These are phyloP conservation scores for Diachasma alloeum DNA, from an alignment of 1,140 invertebrate species.

Conservation along the genomic window DNA sequence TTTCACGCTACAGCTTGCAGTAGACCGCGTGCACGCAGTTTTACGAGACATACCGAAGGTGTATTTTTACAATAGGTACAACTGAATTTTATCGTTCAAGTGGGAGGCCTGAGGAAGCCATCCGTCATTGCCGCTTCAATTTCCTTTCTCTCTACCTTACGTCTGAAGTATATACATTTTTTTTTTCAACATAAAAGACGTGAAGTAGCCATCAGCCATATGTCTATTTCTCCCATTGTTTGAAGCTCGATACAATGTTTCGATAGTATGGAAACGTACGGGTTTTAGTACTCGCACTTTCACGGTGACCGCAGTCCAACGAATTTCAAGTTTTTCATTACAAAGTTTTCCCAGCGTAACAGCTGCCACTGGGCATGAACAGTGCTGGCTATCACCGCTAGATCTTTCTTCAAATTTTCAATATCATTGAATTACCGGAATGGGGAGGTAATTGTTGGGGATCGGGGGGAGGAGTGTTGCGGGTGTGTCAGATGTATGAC, in stretches of 20 bases:
- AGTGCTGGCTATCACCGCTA: too few species aligned
- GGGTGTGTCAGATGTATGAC: too few species aligned
- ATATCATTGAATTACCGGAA: too few species aligned
- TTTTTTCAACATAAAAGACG: constrained; percentile 6
- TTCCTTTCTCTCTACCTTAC: not conserved
- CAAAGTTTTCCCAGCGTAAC: not conserved
- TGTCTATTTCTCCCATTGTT: not conserved
- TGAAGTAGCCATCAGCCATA: constrained; percentile 1
- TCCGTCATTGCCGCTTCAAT: constrained; percentile 9
- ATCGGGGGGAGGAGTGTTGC: too few species aligned
- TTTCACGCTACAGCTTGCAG: constrained; percentile 29
- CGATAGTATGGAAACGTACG: not conserved
- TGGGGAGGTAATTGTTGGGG: too few species aligned
- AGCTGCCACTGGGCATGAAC: too few species aligned
- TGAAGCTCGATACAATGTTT: not conserved
- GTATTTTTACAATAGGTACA: not conserved
- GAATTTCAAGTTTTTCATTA: not conserved
- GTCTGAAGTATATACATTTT: not conserved
- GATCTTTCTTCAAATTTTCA: too few species aligned
- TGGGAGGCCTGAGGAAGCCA: constrained; percentile 1
- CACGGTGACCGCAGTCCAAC: not conserved
- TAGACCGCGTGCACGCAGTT: not conserved
- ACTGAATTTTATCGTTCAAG: not conserved
- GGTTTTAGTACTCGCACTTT: not conserved
- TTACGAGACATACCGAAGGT: not conserved